These are phyloP conservation scores for Pristiophorus japonicus DNA, from an alignment of 2,113 vertebrate species.

Conservation along the genomic window DNA sequence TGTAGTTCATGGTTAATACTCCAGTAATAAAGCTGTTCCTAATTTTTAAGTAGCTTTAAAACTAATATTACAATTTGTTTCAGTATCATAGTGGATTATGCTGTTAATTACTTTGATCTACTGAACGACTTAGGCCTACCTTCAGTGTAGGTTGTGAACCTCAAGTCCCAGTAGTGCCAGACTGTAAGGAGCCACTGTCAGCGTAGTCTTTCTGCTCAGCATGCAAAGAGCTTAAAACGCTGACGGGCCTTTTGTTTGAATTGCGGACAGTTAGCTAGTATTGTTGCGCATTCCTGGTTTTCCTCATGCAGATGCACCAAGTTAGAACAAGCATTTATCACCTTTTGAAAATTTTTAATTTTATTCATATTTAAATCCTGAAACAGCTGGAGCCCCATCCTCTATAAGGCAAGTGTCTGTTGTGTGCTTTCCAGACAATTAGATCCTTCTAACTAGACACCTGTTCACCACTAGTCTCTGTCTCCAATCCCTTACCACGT, in stretches of 20 bases:
- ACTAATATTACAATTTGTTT: not conserved
- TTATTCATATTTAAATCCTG: not conserved
- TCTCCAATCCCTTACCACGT: no score
- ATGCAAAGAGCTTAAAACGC: not conserved
- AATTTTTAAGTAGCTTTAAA: not conserved
- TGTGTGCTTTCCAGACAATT: not conserved
- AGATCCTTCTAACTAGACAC: not conserved
- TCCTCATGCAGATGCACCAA: not conserved
- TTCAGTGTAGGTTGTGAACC: not conserved
- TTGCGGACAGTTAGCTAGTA: not conserved
- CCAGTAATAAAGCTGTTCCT: not conserved
- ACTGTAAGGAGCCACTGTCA: not conserved
- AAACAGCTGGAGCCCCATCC: not conserved
- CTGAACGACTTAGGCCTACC: not conserved
- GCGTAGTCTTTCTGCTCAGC: not conserved
- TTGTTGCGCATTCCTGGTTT: not conserved
- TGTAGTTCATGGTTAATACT: not conserved
- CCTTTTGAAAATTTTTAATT: not conserved
- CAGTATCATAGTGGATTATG: not conserved
- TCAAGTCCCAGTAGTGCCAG: not conserved
- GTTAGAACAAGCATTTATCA: not conserved
- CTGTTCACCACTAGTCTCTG: no score
- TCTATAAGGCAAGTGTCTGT: not conserved
- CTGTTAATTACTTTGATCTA: not conserved
- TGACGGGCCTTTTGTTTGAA: not conserved